Conservation (phyloP, 2,113 vertebrate genomes). For the Ptyas mucosa region DNA sequence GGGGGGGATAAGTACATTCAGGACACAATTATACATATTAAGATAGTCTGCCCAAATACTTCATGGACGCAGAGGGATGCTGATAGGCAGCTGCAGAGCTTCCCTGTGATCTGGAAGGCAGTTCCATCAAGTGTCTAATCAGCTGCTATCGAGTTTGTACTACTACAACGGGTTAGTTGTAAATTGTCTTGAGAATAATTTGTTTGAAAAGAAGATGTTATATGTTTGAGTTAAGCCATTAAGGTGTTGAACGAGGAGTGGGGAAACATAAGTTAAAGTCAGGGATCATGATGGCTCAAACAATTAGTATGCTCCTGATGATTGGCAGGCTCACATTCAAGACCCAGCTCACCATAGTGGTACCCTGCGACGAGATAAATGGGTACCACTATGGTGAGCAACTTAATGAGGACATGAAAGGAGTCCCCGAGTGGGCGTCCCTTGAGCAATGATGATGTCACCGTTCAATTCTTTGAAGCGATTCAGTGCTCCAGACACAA, state of each 20-base stretch:
- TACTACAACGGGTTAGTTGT: background rate
- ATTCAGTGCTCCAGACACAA: background rate
- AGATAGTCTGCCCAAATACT: background rate
- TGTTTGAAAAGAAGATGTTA: background rate
- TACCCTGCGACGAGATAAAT: background rate
- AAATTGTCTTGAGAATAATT: background rate
- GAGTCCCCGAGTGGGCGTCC: background rate
- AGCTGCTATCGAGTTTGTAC: background rate
- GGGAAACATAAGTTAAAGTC: background rate
- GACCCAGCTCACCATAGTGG: no score
- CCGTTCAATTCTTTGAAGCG: background rate
- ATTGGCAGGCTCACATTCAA: background rate
- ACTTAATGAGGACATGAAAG: background rate
- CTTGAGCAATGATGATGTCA: background rate
- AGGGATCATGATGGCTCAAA: background rate
- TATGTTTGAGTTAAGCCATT: background rate
- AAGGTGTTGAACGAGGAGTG: background rate
- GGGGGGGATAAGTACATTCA: background rate
- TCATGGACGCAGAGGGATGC: background rate
- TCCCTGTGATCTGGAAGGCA: background rate
- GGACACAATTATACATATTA: background rate
- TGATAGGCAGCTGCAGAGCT: background rate
- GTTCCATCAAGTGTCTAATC: background rate
- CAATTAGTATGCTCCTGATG: background rate
- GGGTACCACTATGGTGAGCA: background rate